These are phyloP conservation scores for Parnassius mnemosyne DNA, from an alignment of 2,888 invertebrate species.

Conservation along the genomic window DNA sequence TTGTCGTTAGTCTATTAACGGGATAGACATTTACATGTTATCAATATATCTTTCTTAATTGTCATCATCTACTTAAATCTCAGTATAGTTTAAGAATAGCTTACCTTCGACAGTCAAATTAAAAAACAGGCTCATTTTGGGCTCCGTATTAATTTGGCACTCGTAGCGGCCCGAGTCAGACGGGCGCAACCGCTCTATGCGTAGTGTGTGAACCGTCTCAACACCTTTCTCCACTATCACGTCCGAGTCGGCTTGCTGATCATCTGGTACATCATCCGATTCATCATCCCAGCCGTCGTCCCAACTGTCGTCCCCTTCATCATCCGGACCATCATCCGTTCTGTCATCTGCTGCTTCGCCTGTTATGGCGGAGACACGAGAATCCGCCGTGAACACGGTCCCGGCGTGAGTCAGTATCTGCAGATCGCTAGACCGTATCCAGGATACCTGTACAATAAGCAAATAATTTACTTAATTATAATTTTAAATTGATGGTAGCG, in stretches of 20 bases:
- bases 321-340: slow-evolving; percentile 65
- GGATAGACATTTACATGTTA: no score
- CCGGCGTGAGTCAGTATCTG: slow-evolving; percentile 85
- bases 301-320: slow-evolving; percentile 33
- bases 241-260: slow-evolving; percentile 67
- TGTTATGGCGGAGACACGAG: slow-evolving; percentile 82
- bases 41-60: no score
- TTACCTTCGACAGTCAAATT: slow-evolving; percentile 69
- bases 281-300: slow-evolving; percentile 49
- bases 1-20: no score
- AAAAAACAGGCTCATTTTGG: slow-evolving; percentile 85
- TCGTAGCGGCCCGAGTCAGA: slow-evolving; percentile 85
- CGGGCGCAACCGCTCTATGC: slow-evolving; percentile 79
- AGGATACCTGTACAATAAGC: slow-evolving; percentile 82
- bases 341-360: slow-evolving; percentile 52
- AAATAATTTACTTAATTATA: no score
- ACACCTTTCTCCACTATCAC: slow-evolving; percentile 65
- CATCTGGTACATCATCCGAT: slow-evolving; percentile 45
- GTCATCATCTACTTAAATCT: no score
- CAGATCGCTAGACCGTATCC: slow-evolving; percentile 86
- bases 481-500: no score
- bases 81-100: neutral
- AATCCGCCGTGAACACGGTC: slow-evolving; percentile 84
- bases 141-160: slow-evolving; percentile 88
- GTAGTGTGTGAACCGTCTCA: slow-evolving; percentile 80